Base-by-base conservation (phyloP, 1,140 invertebrate genomes). In the Daktulosphaira vitifoliae region DNA sequence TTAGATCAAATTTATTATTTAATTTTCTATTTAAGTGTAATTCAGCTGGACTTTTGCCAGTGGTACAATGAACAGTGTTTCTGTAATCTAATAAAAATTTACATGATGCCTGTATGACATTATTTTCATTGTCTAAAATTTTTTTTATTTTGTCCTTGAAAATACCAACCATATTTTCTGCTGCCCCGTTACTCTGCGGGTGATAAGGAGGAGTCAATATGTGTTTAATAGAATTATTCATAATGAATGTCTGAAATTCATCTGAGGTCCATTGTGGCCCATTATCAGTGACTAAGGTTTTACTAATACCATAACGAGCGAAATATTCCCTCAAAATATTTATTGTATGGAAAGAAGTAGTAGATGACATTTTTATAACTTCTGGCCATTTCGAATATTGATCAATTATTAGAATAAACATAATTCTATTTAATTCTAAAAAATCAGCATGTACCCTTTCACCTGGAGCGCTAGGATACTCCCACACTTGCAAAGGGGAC, bases 401-500 rank as follows among this genome's bases (percentile, higher is more conserved):
- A 67, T 77, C 74, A 16, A 73, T 69, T 2, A 77, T 53, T 2
- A 76, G 52, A 3, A 75, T 71, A 9, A 68, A 38, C 25, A 33
- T 50, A 8, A 66, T 70, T 18, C 68, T 56, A 25, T 73, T 70
- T 15, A 70, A 71, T 22, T 37, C 76, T 16, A 72, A 72, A 70
- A 72, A 76, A 71, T 80, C 77, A 7, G 74, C 65, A 68, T 77
- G 77, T 13, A 71, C 68, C 38, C 70, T 56, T 39, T 69, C 65
- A 42, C 65, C 54, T 13, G 51, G 65, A 42, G 23, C 56, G 1
- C 8, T 37, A 3, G n/a, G n/a, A n/a, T n/a, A n/a, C n/a, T n/a
- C n/a, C n/a, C n/a, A n/a, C n/a, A n/a, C n/a, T n/a, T n/a, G n/a
- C n/a, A n/a, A n/a, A n/a, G n/a, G n/a, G n/a, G n/a, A n/a, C n/a